Conservation (phyloP, 2,113 vertebrate genomes). For the Ginglymostoma cirratum region DNA sequence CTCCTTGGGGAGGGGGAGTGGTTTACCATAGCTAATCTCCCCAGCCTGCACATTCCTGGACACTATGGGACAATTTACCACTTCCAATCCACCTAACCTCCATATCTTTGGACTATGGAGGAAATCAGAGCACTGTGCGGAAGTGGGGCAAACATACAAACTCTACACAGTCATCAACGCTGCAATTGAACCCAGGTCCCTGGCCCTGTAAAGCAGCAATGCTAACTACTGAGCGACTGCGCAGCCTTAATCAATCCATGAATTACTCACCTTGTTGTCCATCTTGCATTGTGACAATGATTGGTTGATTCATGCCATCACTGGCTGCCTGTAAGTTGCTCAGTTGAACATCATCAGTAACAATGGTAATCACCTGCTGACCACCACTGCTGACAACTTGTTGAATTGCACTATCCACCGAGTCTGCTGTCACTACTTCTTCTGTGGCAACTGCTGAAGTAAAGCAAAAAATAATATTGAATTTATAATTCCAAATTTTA, state of each 20-base stretch:
- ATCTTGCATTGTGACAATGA: constrained; percentile 82
- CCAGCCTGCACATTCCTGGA: too few relatives aligned
- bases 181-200: too few relatives aligned
- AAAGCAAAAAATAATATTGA: constrained; percentile 31
- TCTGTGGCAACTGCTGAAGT: constrained; percentile 71
- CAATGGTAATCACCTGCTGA: constrained; percentile 82
- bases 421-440: constrained; percentile 77
- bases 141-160: too few relatives aligned
- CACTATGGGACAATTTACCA: too few relatives aligned
- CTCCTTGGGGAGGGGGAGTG: too few relatives aligned
- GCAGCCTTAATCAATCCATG: not conserved
- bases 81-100: too few relatives aligned
- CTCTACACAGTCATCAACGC: too few relatives aligned
- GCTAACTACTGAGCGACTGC: too few relatives aligned
- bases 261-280: constrained; percentile 70
- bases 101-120: too few relatives aligned
- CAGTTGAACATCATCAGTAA: constrained; percentile 78
- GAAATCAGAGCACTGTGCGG: too few relatives aligned
- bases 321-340: constrained; percentile 71
- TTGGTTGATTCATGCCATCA: constrained; percentile 69
- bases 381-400: constrained; percentile 80
- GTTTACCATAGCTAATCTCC: too few relatives aligned
- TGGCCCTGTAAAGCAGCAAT: too few relatives aligned
- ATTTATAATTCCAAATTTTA: not conserved
- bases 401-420: constrained; percentile 79